Percentiles rank a stretch among this genome's conserved stretches.
Evolutionary conservation across 2,113 vertebrate genomes (phyloP).

Genomic region (Mola mola): DNA sequence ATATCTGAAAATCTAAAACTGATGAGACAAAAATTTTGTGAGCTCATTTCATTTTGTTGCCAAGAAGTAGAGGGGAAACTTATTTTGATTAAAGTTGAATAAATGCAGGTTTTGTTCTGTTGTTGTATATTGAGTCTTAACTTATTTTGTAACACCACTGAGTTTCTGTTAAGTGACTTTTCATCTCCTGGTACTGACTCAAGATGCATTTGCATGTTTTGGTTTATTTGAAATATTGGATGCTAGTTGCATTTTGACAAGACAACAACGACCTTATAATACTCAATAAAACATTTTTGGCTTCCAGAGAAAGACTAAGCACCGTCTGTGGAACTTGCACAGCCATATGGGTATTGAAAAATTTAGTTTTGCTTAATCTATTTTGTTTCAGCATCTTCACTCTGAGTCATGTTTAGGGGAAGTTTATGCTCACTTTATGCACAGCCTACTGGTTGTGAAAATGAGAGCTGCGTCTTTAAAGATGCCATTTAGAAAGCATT

Average conservation of each 20-base stretch:
- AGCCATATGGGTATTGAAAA: conserved; percentile 65
- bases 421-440: conserved; percentile 49
- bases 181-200: not conserved
- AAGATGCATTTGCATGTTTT: not conserved
- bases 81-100: not conserved
- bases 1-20: too few relatives aligned
- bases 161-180: not conserved
- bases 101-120: not conserved
- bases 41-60: too few relatives aligned
- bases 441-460: conserved; percentile 36
- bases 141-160: not conserved
- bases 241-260: conserved; percentile 14
- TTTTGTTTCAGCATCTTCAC: conserved; percentile 54
- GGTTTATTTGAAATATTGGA: conserved; percentile 3
- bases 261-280: not conserved
- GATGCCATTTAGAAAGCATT: conserved; percentile 28
- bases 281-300: conserved; percentile 27
- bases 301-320: conserved; percentile 36
- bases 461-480: conserved; percentile 22
- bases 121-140: not conserved
- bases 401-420: conserved; percentile 74
- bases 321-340: conserved; percentile 56
- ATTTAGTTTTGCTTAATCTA: conserved; percentile 39
- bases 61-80: too few relatives aligned
- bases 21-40: too few relatives aligned